Evolutionary conservation across 2,888 invertebrate genomes (phyloP).

Genomic region (Hyposoter didymator): DNA sequence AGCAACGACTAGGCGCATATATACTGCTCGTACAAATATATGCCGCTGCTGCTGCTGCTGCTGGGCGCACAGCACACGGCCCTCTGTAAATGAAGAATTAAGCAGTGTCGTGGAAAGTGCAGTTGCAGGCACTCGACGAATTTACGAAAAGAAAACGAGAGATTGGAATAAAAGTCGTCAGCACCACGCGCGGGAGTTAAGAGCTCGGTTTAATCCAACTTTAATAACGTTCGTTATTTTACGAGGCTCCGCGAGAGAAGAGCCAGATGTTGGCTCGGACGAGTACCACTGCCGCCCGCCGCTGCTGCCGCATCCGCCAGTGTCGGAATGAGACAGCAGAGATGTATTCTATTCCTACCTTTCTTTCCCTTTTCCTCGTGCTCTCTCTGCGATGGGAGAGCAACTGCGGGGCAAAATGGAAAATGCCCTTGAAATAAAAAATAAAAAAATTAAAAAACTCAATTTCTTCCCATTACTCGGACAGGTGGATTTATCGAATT

Average conservation of each 20-base stretch:
- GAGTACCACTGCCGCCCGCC: slow-evolving; percentile 12
- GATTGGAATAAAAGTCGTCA: slow-evolving; percentile 24
- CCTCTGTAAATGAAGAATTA: slow-evolving; percentile 52
- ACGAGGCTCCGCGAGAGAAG: slow-evolving; percentile 27
- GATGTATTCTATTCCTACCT: slow-evolving; percentile 39
- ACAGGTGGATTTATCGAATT: no score
- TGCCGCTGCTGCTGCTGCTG: not conserved
- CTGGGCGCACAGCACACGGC: slow-evolving; percentile 17
- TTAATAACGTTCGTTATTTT: slow-evolving; percentile 53
- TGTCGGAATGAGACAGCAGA: slow-evolving; percentile 26
- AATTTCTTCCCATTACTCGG: no score
- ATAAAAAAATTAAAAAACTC: no score
- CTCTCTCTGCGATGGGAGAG: not conserved
- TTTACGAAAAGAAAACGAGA: slow-evolving; percentile 32
- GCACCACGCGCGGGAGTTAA: slow-evolving; percentile 17
- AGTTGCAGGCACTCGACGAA: slow-evolving; percentile 34
- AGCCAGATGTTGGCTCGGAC: slow-evolving; percentile 36
- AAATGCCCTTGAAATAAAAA: not conserved
- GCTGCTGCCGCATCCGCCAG: slow-evolving; percentile 8
- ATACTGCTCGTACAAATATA: slow-evolving; percentile 8
- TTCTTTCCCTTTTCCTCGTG: slow-evolving; percentile 39
- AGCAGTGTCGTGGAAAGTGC: slow-evolving; percentile 24
- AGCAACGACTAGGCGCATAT: slow-evolving; percentile 9
- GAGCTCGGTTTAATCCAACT: slow-evolving; percentile 55
- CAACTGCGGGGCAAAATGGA: not conserved